Base-by-base conservation (phyloP, 2,797 vertebrate genomes). In the Kryptopterus vitreolus region DNA sequence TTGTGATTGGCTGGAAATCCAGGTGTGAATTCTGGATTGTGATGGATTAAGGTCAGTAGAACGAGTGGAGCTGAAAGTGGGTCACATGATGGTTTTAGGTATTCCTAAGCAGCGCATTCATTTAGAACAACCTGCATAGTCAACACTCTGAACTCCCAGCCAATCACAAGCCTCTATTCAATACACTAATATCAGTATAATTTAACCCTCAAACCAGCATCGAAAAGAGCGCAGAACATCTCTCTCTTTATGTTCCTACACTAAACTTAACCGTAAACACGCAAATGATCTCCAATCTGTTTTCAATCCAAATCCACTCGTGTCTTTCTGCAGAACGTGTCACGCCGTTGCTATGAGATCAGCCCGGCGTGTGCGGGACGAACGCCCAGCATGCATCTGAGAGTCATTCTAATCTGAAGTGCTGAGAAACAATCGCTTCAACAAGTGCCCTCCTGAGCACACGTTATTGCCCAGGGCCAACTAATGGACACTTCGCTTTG, bases 391-490 rank as follows among this genome's bases (percentile, higher is more conserved):
- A 46, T 35, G 26, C 55, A 20, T 20, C 35, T 10, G 55, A 58
- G 55, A 59, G 55, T 74, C 72, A 3, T 59, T 74, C 71, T 53
- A 16, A 38, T 38, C 53, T 43, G n/a, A 74, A 74, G 72, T 46
- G 55, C 55, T 38, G 53, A 74, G 26, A 74, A 74, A 74, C 72
- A 74, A 74, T 74, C 12, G 55, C 53, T 74, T 59, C 33, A 59
- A 74, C 72, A 74, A 74, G 55, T 74, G 72, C 55, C 35, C 72
- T 46, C 58, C 53, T 20, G 24, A 58, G 11, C 33, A 3, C 53
- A 58, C n/a, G 29, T 74, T 58, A 74, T 4, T 26, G 35, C 58
- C 33, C n/a, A 74, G 72, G n/a, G 55, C 35, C 53, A 26, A 59
- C 72, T 59, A 59, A 74, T 59, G 72, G 55, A 59, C 55, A 74